A percentile compares a stretch with the other conserved stretches of the same genome.
These are phyloP conservation scores for Pionites leucogaster DNA, from an alignment of 2,113 vertebrate species.

Conservation along the genomic window DNA sequence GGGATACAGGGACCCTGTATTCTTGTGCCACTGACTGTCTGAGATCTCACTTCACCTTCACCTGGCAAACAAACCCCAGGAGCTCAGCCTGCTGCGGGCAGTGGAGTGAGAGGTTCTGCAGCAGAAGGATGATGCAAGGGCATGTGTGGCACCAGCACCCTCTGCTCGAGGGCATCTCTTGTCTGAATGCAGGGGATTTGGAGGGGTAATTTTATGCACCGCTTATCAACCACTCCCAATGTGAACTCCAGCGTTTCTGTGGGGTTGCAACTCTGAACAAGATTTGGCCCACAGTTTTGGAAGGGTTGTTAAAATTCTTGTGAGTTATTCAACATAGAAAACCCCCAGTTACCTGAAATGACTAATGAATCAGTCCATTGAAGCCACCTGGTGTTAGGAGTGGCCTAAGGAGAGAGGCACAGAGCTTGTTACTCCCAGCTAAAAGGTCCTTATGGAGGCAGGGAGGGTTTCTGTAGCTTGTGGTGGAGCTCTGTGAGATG, in stretches of 20 bases:
- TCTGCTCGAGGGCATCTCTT: neutral
- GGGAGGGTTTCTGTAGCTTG: accelerated
- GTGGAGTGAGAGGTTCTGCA: neutral
- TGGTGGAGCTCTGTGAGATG: accelerated
- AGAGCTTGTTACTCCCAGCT: accelerated
- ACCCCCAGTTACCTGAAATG: neutral
- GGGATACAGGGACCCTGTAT: neutral
- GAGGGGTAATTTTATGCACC: accelerated
- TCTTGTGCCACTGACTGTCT: no score
- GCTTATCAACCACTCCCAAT: accelerated
- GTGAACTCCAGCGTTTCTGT: accelerated
- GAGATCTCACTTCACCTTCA: neutral
- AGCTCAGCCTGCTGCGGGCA: neutral
- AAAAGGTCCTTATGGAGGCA: accelerated
- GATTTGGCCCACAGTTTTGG: accelerated
- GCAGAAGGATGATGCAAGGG: neutral
- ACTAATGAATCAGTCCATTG: accelerated
- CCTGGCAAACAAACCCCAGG: neutral
- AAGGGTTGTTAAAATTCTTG: neutral
- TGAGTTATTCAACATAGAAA: neutral
- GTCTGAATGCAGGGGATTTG: neutral
- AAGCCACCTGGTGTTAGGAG: accelerated
- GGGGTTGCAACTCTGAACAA: neutral
- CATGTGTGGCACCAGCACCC: neutral
- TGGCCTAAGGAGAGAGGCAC: neutral